Evolutionary conservation across 1,140 invertebrate species (phyloP), one percentile per base, ranked within the genome.

Genomic region (Mizuhopecten yessoensis): DNA sequence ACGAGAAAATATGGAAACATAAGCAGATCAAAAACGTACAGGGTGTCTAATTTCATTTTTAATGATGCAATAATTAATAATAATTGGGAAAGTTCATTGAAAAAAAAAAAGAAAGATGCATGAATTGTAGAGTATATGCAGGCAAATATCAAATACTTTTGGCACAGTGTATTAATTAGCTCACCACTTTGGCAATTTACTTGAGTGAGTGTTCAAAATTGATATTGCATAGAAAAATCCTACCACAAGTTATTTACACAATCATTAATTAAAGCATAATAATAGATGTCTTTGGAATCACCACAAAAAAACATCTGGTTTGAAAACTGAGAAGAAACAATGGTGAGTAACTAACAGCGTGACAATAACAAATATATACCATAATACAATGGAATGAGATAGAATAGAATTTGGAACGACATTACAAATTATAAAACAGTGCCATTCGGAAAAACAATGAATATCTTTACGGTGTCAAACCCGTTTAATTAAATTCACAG

Each of bases 171-270:
- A n/a, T n/a, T n/a, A n/a, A n/a, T 7, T 49, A 49, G 45, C 45
- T 49, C 45, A 20, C 11, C 11, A 75, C 57, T 75, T 75, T 75
- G 57, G 57, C 57, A 75, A 29, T 29, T n/a, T n/a, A n/a, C n/a
- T n/a, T n/a, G n/a, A n/a, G n/a, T 75, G 57, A 75, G 57, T 29
- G 57, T 75, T 75, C n/a, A 75, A 9, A n/a, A 29, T 29, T n/a
- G n/a, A 75, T n/a, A 75, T 75, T 75, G 57, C 57, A 75, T 75
- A 75, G 57, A 75, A 75, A 75, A 75, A 75, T 75, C n/a, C 57
- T 75, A 75, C 15, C 57, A 75, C n/a, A 29, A 3, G 29, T 75
- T 39, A 39, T 39, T 75, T 17, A 75, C 57, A 75, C 5, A 75
- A n/a, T 29, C n/a, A n/a, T n/a, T n/a, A 75, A 29, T 13, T 75